A percentile compares a stretch with the other conserved stretches of the same genome.
These are phyloP conservation scores for Promerops cafer DNA, from an alignment of 2,113 vertebrate genomes.

Conservation along the genomic window DNA sequence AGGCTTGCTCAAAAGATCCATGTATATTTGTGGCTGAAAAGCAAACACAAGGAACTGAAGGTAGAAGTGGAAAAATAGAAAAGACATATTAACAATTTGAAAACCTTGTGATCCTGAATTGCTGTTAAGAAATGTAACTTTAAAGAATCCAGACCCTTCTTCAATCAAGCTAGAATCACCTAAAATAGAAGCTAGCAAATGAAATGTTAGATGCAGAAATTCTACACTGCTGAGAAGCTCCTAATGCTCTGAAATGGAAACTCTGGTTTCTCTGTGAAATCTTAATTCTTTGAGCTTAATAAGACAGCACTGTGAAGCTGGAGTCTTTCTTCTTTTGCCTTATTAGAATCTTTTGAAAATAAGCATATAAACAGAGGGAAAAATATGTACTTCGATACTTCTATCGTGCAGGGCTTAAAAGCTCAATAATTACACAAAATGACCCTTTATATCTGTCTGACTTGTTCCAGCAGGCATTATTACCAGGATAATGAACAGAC, in stretches of 20 bases:
- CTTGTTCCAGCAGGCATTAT: constrained; percentile 16
- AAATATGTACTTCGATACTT: background rate
- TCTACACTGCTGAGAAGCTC: background rate
- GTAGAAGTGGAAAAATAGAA: background rate
- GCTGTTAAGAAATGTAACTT: background rate
- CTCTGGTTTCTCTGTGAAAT: background rate
- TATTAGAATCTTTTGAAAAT: background rate
- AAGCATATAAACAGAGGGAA: background rate
- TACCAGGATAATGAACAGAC: background rate
- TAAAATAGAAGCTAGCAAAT: constrained; percentile 14
- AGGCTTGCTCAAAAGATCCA: background rate
- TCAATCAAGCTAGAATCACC: background rate
- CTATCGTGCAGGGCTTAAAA: background rate
- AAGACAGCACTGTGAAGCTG: background rate
- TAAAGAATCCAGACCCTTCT: background rate
- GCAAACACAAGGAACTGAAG: background rate
- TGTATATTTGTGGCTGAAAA: background rate
- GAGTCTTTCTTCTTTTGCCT: background rate
- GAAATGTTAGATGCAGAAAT: background rate
- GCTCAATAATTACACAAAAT: constrained; percentile 35
- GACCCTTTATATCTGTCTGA: constrained; percentile 43
- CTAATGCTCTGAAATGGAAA: background rate
- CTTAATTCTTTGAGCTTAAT: background rate
- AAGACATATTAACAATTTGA: background rate
- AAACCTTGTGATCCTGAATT: background rate